phyloP scores from a whole-genome alignment of 1,140 invertebrate genomes.

The Reticulitermes speratus region DNA sequence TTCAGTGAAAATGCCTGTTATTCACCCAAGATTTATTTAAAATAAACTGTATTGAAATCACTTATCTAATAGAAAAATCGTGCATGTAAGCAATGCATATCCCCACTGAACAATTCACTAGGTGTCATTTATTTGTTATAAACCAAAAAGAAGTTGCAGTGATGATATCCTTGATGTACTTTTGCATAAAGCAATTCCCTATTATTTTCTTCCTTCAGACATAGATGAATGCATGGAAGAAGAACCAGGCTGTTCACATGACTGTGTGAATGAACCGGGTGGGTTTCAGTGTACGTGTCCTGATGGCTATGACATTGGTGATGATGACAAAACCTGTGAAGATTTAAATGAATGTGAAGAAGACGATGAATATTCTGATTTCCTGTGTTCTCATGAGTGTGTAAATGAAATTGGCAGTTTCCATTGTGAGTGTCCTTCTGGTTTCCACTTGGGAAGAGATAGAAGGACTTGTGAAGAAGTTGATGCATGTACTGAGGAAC shows the following conservation, averaged over 20 bases:
- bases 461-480: slow-evolving; percentile 51
- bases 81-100: too few species aligned
- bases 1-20: too few species aligned
- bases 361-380: slow-evolving; percentile 34
- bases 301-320: slow-evolving; percentile 47
- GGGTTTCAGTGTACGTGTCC: slow-evolving; percentile 69
- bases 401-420: slow-evolving; percentile 55
- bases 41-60: too few species aligned
- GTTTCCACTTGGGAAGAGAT: slow-evolving; percentile 48
- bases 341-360: slow-evolving; percentile 59
- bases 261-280: slow-evolving; percentile 71
- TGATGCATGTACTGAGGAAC: slow-evolving; percentile 52
- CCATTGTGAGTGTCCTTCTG: slow-evolving; percentile 52
- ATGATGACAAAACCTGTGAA: slow-evolving; percentile 51
- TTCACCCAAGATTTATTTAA: too few species aligned
- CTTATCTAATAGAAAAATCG: too few species aligned
- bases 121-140: too few species aligned
- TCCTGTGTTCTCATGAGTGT: slow-evolving; percentile 45
- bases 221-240: slow-evolving; percentile 72
- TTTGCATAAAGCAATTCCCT: too few species aligned
- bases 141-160: too few species aligned
- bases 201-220: slow-evolving; percentile 51
- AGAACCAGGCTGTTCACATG: slow-evolving; percentile 59
- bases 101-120: too few species aligned
- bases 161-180: too few species aligned